These are phyloP conservation scores for Zaprionus vittiger DNA, from an alignment of 1,140 invertebrate genomes.

Conservation along the genomic window DNA sequence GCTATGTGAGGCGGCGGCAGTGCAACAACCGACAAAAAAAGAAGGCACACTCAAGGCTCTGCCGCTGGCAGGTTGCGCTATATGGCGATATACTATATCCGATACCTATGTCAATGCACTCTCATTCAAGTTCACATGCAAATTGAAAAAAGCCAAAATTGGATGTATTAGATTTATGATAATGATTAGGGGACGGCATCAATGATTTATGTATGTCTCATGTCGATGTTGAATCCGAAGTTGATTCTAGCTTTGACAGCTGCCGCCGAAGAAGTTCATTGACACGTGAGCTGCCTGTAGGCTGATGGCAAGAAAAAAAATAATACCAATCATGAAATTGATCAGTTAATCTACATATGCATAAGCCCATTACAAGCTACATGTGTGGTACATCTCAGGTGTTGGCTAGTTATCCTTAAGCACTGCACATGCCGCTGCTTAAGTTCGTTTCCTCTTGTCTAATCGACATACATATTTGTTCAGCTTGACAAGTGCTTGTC, in stretches of 20 bases:
- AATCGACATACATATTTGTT: constrained; percentile 64
- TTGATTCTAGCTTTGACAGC: constrained; percentile 63
- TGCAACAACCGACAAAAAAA: constrained; percentile 46
- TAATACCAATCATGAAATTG: constrained; percentile 18
- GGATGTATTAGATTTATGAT: constrained; percentile 71
- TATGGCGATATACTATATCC: constrained; percentile 13
- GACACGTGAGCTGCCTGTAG: constrained; percentile 50
- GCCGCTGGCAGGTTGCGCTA: not conserved
- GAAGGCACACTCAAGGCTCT: constrained; percentile 36
- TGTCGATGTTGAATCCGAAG: not conserved
- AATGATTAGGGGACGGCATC: constrained; percentile 48
- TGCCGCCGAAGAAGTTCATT: constrained; percentile 63
- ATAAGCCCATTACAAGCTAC: not conserved
- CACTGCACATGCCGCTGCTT: constrained; percentile 1
- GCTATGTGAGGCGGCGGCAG: constrained; percentile 1
- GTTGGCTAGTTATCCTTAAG: constrained; percentile 40
- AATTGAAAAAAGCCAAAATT: constrained; percentile 69
- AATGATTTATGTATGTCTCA: constrained; percentile 55
- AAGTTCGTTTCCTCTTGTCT: constrained; percentile 68
- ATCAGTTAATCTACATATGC: constrained; percentile 25
- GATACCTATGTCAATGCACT: constrained; percentile 65
- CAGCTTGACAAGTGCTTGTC: constrained; percentile 69
- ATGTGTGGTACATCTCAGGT: constrained; percentile 13
- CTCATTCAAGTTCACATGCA: constrained; percentile 76
- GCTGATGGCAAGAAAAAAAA: constrained; percentile 19